These are phyloP conservation scores for Antennarius maculatus DNA, from an alignment of 2,797 vertebrate species.

Conservation along the genomic window DNA sequence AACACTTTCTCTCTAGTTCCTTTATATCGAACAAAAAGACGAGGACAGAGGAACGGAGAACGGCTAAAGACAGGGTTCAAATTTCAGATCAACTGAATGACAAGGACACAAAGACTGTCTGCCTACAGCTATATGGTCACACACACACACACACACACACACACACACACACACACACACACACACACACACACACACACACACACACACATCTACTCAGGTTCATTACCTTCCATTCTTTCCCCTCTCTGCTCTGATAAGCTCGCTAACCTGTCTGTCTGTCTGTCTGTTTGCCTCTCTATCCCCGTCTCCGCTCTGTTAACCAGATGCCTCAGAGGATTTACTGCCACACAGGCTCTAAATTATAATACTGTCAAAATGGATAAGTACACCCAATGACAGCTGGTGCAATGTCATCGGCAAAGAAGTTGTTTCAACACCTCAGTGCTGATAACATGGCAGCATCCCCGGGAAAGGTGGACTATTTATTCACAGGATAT, in stretches of 20 bases:
- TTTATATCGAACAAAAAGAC: constrained; percentile 44
- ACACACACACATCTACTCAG: constrained; percentile 20
- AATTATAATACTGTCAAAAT: constrained; percentile 55
- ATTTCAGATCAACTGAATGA: constrained; percentile 63
- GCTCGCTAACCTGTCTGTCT: constrained; percentile 61
- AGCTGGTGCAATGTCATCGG: constrained; percentile 22
- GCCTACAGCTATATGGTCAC: constrained; percentile 39
- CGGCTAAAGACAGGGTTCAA: constrained; percentile 45
- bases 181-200: constrained; percentile 4
- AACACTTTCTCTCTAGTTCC: constrained; percentile 21
- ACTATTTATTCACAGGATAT: neutral
- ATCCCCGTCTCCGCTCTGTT: constrained; percentile 60
- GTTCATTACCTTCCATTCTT: constrained; percentile 60
- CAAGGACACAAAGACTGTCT: constrained; percentile 64
- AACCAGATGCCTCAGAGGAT: constrained; percentile 65
- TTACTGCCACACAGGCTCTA: constrained; percentile 39
- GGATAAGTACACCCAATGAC: constrained; percentile 15
- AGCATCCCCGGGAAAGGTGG: neutral
- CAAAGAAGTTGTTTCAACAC: constrained; percentile 13
- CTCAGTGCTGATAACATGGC: neutral
- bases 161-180: constrained; percentile 3
- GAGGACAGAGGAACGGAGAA: constrained; percentile 34
- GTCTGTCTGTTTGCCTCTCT: constrained; percentile 52
- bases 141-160: constrained; percentile 15
- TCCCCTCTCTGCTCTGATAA: constrained; percentile 74